These are phyloP conservation scores for Leucophenga maculata DNA, from an alignment of 2,888 invertebrate species.

Conservation along the genomic window DNA sequence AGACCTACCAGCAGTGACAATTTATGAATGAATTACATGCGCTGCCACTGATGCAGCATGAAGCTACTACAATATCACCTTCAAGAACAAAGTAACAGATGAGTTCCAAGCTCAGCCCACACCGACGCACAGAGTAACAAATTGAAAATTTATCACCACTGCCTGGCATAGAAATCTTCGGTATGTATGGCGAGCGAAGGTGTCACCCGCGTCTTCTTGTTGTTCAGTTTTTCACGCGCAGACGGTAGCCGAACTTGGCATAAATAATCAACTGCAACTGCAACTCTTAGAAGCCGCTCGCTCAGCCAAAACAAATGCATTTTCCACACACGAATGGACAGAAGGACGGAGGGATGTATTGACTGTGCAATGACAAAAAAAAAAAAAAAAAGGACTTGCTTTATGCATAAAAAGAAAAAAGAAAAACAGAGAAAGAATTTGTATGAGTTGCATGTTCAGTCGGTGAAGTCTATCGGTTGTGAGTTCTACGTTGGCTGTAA, in stretches of 20 bases:
- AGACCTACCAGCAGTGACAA: too few species aligned
- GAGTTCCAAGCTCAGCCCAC: not conserved
- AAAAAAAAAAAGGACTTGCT: not conserved
- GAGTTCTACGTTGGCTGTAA: too few species aligned
- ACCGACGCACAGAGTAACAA: not conserved
- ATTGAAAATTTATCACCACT: constrained; percentile 16
- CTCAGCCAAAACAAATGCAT: constrained; percentile 15
- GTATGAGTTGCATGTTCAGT: too few species aligned
- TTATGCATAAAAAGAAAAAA: not conserved
- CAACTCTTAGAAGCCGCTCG: not conserved
- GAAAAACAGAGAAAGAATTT: too few species aligned
- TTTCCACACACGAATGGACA: constrained; percentile 2
- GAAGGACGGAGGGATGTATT: too few species aligned
- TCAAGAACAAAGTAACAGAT: too few species aligned
- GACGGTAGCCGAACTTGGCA: constrained; percentile 22
- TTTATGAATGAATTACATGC: too few species aligned
- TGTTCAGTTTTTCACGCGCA: constrained; percentile 11
- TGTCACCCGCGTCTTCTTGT: not conserved
- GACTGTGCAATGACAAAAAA: not conserved
- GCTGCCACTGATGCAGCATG: constrained; percentile 43
- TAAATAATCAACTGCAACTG: constrained; percentile 13
- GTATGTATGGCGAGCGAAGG: too few species aligned
- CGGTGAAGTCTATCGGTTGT: too few species aligned
- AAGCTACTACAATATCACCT: constrained; percentile 39
- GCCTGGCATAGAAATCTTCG: constrained; percentile 3